Percentiles rank a stretch among this genome's conserved stretches.
phyloP scores from a whole-genome alignment of 2,797 vertebrate genomes.

The Dromococcyx pavoninus region DNA sequence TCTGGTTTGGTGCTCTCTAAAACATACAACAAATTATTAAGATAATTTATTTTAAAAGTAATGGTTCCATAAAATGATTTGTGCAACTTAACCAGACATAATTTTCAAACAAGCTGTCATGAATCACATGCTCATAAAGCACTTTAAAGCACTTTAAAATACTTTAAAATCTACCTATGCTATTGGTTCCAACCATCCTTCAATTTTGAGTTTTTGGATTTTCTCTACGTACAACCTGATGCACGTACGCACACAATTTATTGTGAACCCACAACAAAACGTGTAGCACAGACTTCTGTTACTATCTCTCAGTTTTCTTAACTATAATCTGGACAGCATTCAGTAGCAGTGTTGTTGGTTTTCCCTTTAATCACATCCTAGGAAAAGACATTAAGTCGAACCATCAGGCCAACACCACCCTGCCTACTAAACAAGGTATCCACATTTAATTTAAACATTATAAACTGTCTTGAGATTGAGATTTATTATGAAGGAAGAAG shows the following conservation, averaged over 20 bases:
- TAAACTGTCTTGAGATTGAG: not conserved
- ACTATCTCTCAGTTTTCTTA: not conserved
- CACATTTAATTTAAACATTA: not conserved
- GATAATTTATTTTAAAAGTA: not conserved
- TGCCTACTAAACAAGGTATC: not conserved
- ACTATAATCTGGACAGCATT: not conserved
- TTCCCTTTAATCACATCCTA: not conserved
- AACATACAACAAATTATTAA: not conserved
- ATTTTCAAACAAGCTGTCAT: not conserved
- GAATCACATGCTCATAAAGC: not conserved
- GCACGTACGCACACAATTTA: not conserved
- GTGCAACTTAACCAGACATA: not conserved
- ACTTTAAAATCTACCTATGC: not conserved
- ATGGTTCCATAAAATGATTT: not conserved
- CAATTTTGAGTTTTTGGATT: not conserved
- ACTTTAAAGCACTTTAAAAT: not conserved
- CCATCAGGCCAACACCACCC: no score
- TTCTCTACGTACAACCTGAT: not conserved
- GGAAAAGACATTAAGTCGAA: not conserved
- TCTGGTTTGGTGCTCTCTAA: not conserved
- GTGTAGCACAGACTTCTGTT: not conserved
- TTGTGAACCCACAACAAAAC: not conserved
- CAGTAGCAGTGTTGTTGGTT: not conserved
- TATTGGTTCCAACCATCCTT: not conserved
- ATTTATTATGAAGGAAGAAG: not conserved